Conservation (phyloP, 2,797 vertebrate genomes). For the Hippocampus kuda region DNA sequence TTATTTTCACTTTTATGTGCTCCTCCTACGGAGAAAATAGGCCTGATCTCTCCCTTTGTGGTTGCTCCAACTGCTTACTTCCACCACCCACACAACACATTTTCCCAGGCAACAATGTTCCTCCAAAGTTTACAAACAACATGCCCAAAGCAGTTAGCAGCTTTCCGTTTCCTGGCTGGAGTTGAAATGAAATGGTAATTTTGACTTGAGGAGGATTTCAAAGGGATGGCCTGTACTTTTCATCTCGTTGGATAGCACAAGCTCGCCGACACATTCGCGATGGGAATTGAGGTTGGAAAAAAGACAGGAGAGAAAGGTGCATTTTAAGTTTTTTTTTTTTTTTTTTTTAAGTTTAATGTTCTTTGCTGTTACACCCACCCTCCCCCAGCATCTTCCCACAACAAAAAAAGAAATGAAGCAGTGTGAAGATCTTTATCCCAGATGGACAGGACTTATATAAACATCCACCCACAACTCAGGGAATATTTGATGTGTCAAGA, state of each 20-base stretch:
- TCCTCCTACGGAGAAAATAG: slow-evolving; percentile 73
- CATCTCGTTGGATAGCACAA: slow-evolving; percentile 68
- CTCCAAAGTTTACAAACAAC: slow-evolving; percentile 76
- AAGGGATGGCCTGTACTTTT: slow-evolving; percentile 70
- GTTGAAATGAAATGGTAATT: slow-evolving; percentile 79
- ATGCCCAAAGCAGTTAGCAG: slow-evolving; percentile 69
- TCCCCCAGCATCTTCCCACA: slow-evolving; percentile 47
- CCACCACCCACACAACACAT: slow-evolving; percentile 72
- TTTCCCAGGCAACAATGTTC: slow-evolving; percentile 73
- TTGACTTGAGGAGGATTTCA: slow-evolving; percentile 78
- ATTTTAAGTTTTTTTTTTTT: slow-evolving; percentile 61
- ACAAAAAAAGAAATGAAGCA: slow-evolving; percentile 53
- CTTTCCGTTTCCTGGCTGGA: slow-evolving; percentile 69
- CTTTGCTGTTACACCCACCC: background rate
- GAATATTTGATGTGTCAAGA: slow-evolving; percentile 59
- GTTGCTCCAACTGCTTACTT: slow-evolving; percentile 73
- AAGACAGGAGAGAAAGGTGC: slow-evolving; percentile 22
- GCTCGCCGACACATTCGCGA: slow-evolving; percentile 66
- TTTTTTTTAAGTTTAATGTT: slow-evolving; percentile 13
- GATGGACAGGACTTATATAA: slow-evolving; percentile 61
- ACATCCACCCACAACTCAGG: slow-evolving; percentile 53
- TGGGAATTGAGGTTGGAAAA: slow-evolving; percentile 49
- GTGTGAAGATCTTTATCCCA: slow-evolving; percentile 54
- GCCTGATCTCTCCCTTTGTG: slow-evolving; percentile 71
- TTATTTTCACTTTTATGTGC: slow-evolving; percentile 72